Conservation (phyloP, 2,888 invertebrate genomes). For the Ganaspis brasiliensis region DNA sequence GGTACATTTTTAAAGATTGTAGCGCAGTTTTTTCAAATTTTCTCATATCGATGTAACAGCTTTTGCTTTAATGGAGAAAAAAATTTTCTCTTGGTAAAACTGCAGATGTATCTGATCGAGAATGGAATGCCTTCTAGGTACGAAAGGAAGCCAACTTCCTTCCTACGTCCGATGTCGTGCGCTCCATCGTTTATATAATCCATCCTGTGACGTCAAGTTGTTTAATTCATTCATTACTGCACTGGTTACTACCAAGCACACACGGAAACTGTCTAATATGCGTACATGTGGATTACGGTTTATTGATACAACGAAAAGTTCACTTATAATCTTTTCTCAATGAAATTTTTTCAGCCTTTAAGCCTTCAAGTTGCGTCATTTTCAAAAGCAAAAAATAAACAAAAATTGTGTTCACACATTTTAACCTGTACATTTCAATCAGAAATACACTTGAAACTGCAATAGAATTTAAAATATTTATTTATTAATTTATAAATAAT, state of each 20-base stretch:
- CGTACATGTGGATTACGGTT: constrained; percentile 29
- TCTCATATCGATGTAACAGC: no score
- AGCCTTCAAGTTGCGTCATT: no score
- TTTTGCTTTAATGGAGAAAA: no score
- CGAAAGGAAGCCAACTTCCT: constrained; percentile 80
- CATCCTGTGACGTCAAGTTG: constrained; percentile 79
- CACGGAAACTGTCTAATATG: neutral
- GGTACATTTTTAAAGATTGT: no score
- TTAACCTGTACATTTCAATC: no score
- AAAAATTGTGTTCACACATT: no score
- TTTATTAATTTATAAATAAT: no score
- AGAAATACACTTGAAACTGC: no score
- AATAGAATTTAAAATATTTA: no score
- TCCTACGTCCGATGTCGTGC: constrained; percentile 78
- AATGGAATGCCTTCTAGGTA: constrained; percentile 72
- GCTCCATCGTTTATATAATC: constrained; percentile 78
- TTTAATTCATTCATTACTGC: constrained; percentile 78
- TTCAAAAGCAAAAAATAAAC: no score
- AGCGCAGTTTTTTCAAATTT: no score
- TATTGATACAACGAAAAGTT: constrained; percentile 2
- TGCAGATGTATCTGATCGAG: constrained; percentile 19
- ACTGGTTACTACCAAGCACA: constrained; percentile 28
- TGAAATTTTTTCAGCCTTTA: constrained; percentile 5
- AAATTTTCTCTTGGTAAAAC: neutral
- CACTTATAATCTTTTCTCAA: constrained; percentile 23